These are phyloP conservation scores for Anolis carolinensis DNA, from an alignment of 2,113 vertebrate genomes.

Conservation along the genomic window DNA sequence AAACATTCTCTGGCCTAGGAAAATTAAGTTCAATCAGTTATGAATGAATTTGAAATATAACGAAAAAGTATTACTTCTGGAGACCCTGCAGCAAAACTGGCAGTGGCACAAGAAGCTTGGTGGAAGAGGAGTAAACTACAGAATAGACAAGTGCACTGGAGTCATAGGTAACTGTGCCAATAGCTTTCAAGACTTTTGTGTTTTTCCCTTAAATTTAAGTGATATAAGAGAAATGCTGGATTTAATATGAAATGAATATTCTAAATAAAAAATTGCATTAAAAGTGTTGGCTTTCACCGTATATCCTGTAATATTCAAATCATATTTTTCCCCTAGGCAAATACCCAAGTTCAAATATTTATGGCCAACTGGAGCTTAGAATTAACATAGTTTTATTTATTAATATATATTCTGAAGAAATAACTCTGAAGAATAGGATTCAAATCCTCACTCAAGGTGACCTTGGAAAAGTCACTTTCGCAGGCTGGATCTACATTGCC, in stretches of 20 bases:
- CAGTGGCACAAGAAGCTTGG: background rate
- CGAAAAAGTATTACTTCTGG: background rate
- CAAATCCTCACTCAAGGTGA: background rate
- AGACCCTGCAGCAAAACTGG: background rate
- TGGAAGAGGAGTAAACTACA: background rate
- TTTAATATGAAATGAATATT: background rate
- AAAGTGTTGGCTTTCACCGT: background rate
- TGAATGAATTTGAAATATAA: background rate
- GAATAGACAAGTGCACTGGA: background rate
- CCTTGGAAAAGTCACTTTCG: too few species aligned
- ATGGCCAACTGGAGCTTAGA: background rate
- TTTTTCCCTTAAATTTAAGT: background rate
- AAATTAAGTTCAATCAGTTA: background rate
- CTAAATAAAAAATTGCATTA: background rate
- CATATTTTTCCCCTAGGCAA: background rate
- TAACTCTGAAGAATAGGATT: too few species aligned
- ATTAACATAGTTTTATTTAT: background rate
- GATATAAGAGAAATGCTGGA: background rate
- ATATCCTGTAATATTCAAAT: background rate
- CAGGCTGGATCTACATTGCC: too few species aligned
- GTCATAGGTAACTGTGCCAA: background rate
- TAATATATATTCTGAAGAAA: background rate
- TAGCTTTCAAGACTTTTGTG: background rate
- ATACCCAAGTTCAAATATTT: background rate
- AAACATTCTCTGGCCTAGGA: background rate